phyloP scores from a whole-genome alignment of 1,140 invertebrate species.

The Dendroctonus ponderosae region DNA sequence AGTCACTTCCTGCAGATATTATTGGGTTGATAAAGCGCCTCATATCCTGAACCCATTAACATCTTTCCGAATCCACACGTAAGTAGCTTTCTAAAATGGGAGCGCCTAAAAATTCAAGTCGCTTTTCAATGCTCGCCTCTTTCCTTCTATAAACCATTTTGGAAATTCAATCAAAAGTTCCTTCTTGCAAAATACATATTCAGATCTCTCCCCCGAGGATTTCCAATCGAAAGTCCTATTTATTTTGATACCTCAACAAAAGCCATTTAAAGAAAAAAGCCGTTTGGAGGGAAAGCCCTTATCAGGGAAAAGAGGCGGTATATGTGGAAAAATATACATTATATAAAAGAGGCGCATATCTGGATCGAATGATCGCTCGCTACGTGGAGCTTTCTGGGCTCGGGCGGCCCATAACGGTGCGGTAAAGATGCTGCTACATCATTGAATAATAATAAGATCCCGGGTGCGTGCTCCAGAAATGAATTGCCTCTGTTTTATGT shows the following conservation, averaged over 20 bases:
- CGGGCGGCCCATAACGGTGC: conserved; percentile 41
- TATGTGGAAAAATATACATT: conserved; percentile 38
- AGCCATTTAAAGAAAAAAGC: conserved; percentile 36
- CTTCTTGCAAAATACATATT: conserved; percentile 33
- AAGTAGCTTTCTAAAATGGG: too few species aligned
- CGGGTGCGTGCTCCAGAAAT: conserved; percentile 46
- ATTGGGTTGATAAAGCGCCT: too few species aligned
- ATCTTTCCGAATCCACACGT: too few species aligned
- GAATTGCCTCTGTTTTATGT: conserved; percentile 48
- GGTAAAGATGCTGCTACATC: conserved; percentile 42
- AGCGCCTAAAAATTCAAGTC: too few species aligned
- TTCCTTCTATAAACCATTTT: conserved; percentile 16
- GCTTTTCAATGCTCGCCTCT: background rate
- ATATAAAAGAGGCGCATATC: conserved; percentile 37
- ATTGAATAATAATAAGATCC: conserved; percentile 49
- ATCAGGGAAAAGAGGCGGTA: conserved; percentile 32
- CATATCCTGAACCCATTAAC: too few species aligned
- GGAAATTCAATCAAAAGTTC: conserved; percentile 36
- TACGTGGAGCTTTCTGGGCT: conserved; percentile 34
- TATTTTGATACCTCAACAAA: conserved; percentile 38
- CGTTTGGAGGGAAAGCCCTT: conserved; percentile 30
- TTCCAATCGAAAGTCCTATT: conserved; percentile 37
- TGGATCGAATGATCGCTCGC: conserved; percentile 34
- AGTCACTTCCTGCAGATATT: too few species aligned
- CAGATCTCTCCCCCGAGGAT: conserved; percentile 30